Conservation (phyloP, 2,797 vertebrate genomes). For the Enteromius fasciolatus region DNA sequence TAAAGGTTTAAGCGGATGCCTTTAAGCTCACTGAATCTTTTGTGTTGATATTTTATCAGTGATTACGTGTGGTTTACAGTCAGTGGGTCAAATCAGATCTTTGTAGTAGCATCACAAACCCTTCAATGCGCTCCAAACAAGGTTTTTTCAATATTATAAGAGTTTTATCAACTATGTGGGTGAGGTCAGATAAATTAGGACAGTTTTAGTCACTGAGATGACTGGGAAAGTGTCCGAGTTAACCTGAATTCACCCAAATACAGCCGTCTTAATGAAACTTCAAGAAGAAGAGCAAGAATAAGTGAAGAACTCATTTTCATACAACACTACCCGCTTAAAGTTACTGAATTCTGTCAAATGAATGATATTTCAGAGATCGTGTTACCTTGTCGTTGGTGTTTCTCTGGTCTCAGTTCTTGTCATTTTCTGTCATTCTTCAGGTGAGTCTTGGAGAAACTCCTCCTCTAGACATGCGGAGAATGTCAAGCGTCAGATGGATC, state of each 20-base stretch:
- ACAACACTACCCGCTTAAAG: neutral
- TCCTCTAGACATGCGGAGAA: neutral
- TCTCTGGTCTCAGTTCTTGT: neutral
- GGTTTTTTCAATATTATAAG: neutral
- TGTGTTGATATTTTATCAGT: neutral
- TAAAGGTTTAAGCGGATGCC: neutral
- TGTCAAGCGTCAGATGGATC: neutral
- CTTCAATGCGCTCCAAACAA: neutral
- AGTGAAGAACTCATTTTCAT: neutral
- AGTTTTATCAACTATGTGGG: neutral
- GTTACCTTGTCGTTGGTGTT: constrained; percentile 4
- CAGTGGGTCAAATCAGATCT: neutral
- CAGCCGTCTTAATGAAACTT: neutral
- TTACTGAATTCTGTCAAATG: fast-evolving
- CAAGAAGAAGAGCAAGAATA: neutral
- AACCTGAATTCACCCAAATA: neutral
- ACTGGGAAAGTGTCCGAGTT: neutral
- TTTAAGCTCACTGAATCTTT: neutral
- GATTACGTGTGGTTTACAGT: neutral
- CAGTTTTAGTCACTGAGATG: neutral
- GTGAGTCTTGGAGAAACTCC: neutral
- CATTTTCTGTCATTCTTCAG: neutral
- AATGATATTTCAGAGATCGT: neutral
- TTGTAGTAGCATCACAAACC: neutral
- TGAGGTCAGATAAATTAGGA: neutral